These are phyloP conservation scores for Catocala sponsa DNA, from an alignment of 2,888 invertebrate genomes.

Conservation along the genomic window DNA sequence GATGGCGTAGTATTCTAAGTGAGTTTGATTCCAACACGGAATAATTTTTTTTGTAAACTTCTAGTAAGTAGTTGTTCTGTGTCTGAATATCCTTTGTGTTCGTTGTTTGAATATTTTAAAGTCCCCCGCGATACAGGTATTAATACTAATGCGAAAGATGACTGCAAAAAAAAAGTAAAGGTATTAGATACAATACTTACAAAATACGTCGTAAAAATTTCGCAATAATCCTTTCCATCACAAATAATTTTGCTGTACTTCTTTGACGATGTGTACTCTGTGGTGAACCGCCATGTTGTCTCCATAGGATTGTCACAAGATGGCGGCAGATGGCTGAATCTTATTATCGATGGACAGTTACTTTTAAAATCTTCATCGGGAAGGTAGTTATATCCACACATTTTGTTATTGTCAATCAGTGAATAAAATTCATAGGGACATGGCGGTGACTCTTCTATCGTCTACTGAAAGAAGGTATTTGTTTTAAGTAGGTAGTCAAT, in stretches of 20 bases:
- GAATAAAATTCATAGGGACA: constrained; percentile 72
- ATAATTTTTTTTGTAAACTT: no score
- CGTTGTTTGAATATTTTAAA: no score
- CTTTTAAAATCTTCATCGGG: constrained; percentile 39
- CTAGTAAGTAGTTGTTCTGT: no score
- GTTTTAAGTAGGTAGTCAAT: not conserved
- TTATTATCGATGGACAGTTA: constrained; percentile 54
- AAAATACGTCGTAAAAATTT: constrained; percentile 65
- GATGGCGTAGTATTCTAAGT: no score
- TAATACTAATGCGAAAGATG: no score
- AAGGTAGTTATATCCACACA: constrained; percentile 60
- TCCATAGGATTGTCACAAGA: constrained; percentile 69
- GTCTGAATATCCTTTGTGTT: no score
- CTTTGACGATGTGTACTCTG: constrained; percentile 49
- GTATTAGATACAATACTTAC: constrained; percentile 53
- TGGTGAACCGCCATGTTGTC: constrained; percentile 61
- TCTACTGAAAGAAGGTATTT: constrained; percentile 51
- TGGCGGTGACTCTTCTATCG: constrained; percentile 61
- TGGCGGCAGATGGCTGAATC: constrained; percentile 52
- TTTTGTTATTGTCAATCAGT: constrained; percentile 42
- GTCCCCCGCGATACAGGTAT: no score
- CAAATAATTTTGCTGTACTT: constrained; percentile 58
- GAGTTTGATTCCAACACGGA: no score
- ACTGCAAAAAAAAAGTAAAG: not conserved
- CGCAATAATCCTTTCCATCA: constrained; percentile 61